Conservation (phyloP, 2,113 vertebrate species). For the Gorilla gorilla region DNA sequence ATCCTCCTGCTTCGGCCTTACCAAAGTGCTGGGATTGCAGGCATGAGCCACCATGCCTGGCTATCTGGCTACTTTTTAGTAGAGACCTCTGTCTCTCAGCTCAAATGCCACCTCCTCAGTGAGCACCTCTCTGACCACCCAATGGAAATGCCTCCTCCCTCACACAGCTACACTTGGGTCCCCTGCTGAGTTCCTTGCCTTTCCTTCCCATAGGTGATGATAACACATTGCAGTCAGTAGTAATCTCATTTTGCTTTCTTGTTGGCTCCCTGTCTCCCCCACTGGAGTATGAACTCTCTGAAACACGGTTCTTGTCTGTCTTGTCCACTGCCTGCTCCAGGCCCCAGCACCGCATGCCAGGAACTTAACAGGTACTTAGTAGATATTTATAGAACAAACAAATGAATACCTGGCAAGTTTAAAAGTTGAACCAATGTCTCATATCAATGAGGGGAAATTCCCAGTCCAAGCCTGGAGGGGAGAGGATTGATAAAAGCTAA, state of each 20-base stretch:
- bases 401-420: neutral
- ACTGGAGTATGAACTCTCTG: neutral
- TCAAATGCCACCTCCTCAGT: neutral
- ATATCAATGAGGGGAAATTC: neutral
- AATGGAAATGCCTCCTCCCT: neutral
- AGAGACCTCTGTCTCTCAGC: neutral
- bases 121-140: neutral
- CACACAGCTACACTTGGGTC: neutral
- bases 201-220: neutral
- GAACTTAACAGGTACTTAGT: neutral
- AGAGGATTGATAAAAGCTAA: neutral
- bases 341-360: neutral
- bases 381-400: neutral
- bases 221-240: neutral
- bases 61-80: too few species aligned
- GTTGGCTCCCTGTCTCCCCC: neutral
- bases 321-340: too few species aligned
- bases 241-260: neutral
- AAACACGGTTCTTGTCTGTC: neutral
- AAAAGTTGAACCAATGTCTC: neutral
- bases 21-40: too few species aligned
- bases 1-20: too few species aligned
- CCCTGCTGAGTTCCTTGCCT: neutral
- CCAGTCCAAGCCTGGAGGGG: rapidly evolving
- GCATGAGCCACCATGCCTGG: too few species aligned